These are phyloP conservation scores for Formica selysi DNA, from an alignment of 1,140 invertebrate species.

Conservation along the genomic window DNA sequence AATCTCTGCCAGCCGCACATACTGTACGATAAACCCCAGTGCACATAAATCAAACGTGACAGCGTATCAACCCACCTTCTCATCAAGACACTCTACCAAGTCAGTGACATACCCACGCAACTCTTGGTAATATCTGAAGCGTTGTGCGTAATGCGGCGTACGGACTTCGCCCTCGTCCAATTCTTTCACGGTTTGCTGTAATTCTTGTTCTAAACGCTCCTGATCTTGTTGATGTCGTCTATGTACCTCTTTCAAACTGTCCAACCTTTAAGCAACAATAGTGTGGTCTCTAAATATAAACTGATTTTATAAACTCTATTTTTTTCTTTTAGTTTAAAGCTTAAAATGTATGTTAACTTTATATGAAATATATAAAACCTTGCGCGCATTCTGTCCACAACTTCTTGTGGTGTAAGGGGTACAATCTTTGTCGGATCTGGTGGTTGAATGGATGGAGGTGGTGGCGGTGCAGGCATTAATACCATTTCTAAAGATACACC, in stretches of 20 bases:
- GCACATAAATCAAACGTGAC: conserved; percentile 83
- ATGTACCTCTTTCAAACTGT: conserved; percentile 88
- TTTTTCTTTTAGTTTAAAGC: conserved; percentile 8
- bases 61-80: conserved; percentile 91
- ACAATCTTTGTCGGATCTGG: conserved; percentile 85
- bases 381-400: conserved; percentile 87
- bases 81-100: conserved; percentile 98
- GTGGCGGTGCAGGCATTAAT: conserved; percentile 84
- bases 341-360: conserved; percentile 34
- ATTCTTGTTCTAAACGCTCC: conserved; percentile 87
- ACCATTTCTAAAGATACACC: conserved; percentile 82
- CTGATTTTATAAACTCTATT: neutral
- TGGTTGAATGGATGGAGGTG: conserved; percentile 83
- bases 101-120: conserved; percentile 98
- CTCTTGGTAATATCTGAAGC: conserved; percentile 98
- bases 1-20: conserved; percentile 64
- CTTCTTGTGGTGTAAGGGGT: conserved; percentile 88
- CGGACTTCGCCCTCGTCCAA: conserved; percentile 88
- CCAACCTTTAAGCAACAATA: conserved; percentile 85
- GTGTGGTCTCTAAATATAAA: neutral
- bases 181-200: conserved; percentile 88
- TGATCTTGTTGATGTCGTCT: conserved; percentile 86
- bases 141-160: conserved; percentile 90
- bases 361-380: conserved; percentile 83
- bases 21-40: conserved; percentile 77